These are phyloP conservation scores for Dynastes hyllus DNA, from an alignment of 2,888 invertebrate genomes.

Conservation along the genomic window DNA sequence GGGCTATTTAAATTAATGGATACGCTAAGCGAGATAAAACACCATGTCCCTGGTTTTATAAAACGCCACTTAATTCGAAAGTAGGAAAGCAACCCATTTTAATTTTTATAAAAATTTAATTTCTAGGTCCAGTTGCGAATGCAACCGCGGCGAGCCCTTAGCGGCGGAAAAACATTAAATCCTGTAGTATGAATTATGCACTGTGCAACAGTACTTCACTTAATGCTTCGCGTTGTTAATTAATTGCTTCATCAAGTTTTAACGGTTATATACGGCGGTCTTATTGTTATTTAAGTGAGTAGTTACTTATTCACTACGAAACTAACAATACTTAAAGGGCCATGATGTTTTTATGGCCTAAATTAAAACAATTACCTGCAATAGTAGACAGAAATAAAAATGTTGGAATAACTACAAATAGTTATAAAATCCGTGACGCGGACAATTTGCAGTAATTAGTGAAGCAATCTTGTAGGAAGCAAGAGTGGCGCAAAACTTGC, in stretches of 20 bases:
- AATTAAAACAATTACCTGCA: too few species aligned
- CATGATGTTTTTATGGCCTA: too few species aligned
- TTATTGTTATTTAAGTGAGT: slow-evolving; percentile 10
- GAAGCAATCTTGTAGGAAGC: too few species aligned
- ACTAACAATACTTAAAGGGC: too few species aligned
- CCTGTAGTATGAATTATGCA: slow-evolving; percentile 31
- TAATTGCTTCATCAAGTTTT: slow-evolving; percentile 19
- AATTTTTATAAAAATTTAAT: slow-evolving; percentile 48
- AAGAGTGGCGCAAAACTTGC: too few species aligned
- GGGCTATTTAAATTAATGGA: slow-evolving; percentile 48
- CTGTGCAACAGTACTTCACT: slow-evolving; percentile 24
- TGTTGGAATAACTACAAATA: too few species aligned
- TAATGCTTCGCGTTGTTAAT: slow-evolving; percentile 17
- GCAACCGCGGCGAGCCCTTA: slow-evolving; percentile 21
- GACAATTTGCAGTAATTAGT: too few species aligned
- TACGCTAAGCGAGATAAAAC: slow-evolving; percentile 45
- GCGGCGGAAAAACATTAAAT: slow-evolving; percentile 30
- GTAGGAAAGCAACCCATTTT: slow-evolving; percentile 44
- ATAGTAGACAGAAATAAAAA: too few species aligned
- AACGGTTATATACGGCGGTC: neutral
- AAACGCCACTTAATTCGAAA: slow-evolving; percentile 48
- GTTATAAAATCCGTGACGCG: too few species aligned
- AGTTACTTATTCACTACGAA: neutral
- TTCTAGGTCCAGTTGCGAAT: slow-evolving; percentile 15
- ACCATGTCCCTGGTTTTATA: slow-evolving; percentile 40